These are phyloP conservation scores for Labeo calbasu DNA, from an alignment of 2,797 vertebrate species.

Conservation along the genomic window DNA sequence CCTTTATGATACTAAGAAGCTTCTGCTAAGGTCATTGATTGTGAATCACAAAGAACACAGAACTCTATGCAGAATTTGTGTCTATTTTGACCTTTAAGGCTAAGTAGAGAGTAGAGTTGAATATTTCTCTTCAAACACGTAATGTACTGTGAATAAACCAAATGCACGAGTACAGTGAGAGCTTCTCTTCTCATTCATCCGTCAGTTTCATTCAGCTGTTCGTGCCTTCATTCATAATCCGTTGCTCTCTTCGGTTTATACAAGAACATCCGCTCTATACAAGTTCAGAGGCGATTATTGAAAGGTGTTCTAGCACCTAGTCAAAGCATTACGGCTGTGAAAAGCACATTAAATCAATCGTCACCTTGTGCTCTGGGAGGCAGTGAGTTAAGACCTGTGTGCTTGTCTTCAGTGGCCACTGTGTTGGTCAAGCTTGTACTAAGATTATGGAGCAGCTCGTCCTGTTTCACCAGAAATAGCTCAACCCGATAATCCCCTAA, in stretches of 20 bases:
- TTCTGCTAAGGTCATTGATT: conserved; percentile 32
- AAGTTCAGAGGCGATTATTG: conserved; percentile 68
- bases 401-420: conserved; percentile 32
- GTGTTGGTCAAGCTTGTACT: conserved; percentile 47
- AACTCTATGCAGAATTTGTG: not conserved
- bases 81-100: not conserved
- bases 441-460: conserved; percentile 63
- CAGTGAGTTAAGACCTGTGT: conserved; percentile 27
- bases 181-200: conserved; percentile 13
- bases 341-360: conserved; percentile 67
- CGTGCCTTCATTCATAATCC: conserved; percentile 59
- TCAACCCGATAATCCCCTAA: conserved; percentile 65
- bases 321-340: conserved; percentile 62
- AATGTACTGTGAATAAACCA: not conserved
- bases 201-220: conserved; percentile 45
- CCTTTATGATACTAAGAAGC: not conserved
- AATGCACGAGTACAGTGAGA: not conserved
- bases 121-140: not conserved
- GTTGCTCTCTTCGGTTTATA: conserved; percentile 63
- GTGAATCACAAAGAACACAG: conserved; percentile 9
- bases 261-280: conserved; percentile 68
- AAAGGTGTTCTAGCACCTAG: conserved; percentile 63
- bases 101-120: not conserved
- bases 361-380: conserved; percentile 34
- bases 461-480: conserved; percentile 63